phyloP scores from a whole-genome alignment of 2,888 invertebrate species.

The Ectropis crepuscularia region DNA sequence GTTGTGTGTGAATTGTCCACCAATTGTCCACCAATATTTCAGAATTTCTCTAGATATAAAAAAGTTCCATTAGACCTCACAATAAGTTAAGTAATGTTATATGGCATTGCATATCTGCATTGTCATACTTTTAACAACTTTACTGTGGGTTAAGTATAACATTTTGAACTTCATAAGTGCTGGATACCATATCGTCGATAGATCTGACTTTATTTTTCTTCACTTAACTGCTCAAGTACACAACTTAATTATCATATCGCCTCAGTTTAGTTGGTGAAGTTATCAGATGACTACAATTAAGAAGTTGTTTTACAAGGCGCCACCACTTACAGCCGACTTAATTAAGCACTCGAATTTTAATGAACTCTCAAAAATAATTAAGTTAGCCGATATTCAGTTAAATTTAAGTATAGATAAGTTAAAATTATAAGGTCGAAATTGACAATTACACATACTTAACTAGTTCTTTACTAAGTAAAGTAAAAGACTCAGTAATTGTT shows the following conservation, averaged over 20 bases:
- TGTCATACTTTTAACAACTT: too few relatives aligned
- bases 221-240: neutral
- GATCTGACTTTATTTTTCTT: too few relatives aligned
- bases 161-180: too few relatives aligned
- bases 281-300: slow-evolving; percentile 6
- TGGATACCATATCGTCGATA: too few relatives aligned
- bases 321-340: slow-evolving; percentile 4
- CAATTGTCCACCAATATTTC: too few relatives aligned
- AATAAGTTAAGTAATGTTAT: too few relatives aligned
- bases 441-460: slow-evolving; percentile 1
- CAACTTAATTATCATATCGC: slow-evolving; percentile 3
- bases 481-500: neutral
- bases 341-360: slow-evolving; percentile 10
- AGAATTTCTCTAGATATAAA: too few relatives aligned
- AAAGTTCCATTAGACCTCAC: too few relatives aligned
- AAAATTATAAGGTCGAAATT: slow-evolving; percentile 1
- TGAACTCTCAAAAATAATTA: slow-evolving; percentile 2
- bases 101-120: too few relatives aligned
- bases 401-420: too few relatives aligned
- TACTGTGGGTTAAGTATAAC: too few relatives aligned
- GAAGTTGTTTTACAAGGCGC: slow-evolving; percentile 8
- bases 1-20: too few relatives aligned
- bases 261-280: slow-evolving; percentile 1
- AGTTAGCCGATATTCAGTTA: neutral
- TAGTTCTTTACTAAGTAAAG: neutral